A percentile compares a stretch with the other conserved stretches of the same genome.
These are phyloP conservation scores for Plagodis pulveraria DNA, from an alignment of 2,888 invertebrate genomes.

Conservation along the genomic window DNA sequence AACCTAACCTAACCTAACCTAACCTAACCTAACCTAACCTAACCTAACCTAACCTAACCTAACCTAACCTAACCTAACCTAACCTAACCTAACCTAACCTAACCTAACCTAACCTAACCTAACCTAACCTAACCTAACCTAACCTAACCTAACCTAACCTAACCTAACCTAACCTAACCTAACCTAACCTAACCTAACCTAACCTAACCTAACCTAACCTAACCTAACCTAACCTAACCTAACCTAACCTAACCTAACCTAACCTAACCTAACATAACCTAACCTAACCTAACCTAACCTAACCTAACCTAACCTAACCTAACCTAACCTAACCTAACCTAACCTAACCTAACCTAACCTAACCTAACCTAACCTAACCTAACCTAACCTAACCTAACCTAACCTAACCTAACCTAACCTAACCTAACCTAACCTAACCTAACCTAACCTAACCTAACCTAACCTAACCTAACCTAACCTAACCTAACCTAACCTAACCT, in stretches of 20 bases:
- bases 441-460: slow-evolving; percentile 10
- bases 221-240: slow-evolving; percentile 24
- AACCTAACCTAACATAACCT: no score
- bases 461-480: slow-evolving; percentile 35
- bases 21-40: slow-evolving; percentile 22
- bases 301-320: slow-evolving; percentile 33
- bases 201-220: slow-evolving; percentile 11
- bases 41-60: slow-evolving; percentile 25
- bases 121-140: slow-evolving; percentile 4
- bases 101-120: slow-evolving; percentile 19
- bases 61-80: slow-evolving; percentile 25
- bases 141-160: slow-evolving; percentile 3
- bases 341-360: slow-evolving; percentile 10
- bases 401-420: slow-evolving; percentile 10
- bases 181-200: slow-evolving; percentile 10
- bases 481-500: slow-evolving; percentile 35
- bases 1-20: neutral
- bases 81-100: slow-evolving; percentile 24
- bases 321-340: slow-evolving; percentile 28
- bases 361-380: slow-evolving; percentile 13
- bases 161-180: slow-evolving; percentile 24
- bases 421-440: slow-evolving; percentile 9
- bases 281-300: slow-evolving; percentile 32
- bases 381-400: slow-evolving; percentile 13
- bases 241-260: slow-evolving; percentile 30